Evolutionary conservation across 64 coral and sea anemone genomes (phyloP), one percentile per base, ranked within the genome.

Genomic region (Montipora efflorescens): DNA sequence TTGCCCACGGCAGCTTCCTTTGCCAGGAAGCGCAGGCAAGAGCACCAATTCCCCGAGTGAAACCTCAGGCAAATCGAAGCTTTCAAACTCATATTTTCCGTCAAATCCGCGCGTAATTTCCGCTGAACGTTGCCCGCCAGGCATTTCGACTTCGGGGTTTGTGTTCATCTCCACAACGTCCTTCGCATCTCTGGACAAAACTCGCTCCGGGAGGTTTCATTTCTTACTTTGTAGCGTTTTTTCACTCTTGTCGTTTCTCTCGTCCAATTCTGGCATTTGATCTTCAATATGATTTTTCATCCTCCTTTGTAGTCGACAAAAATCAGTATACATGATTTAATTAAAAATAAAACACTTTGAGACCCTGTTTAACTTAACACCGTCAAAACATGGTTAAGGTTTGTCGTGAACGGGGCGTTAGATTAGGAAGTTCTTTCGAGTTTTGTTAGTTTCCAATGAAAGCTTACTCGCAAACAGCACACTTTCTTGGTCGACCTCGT

Each of bases 141-240:
- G 95, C 8, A 97, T 79, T 59, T 97, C 92, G 72, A 86, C 50
- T 48, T 94, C 82, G 7, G 92, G 95, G 15, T 94, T 89, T 50
- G 88, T 52, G 73, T 94, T 91, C 18, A 53, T 90, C 44, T 90
- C 88, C 53, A 90, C 11, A 10, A 4, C 70, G 14, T 49, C 20
- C 8, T 48, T 67, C 19, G 5, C 74, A 21, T 73, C 21, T 57
- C 52, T 57, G 10, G 52, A 57, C 52, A 57, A 57, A 57, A 57
- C 36, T 59, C 74, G 8, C 59, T 15, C 7, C 8, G 48, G 73
- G 76, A 25, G 14, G 77, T 48, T 61, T 20, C 15, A 7, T 55
- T 36, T 70, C 18, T 52, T 61, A 18, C 43, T 47, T 45, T 79
- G 70, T 20, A 23, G 58, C 4, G 47, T n/a, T 49, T 79, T 57